phyloP scores from a whole-genome alignment of 2,888 invertebrate species.

The Scaptomyza tumidula region DNA sequence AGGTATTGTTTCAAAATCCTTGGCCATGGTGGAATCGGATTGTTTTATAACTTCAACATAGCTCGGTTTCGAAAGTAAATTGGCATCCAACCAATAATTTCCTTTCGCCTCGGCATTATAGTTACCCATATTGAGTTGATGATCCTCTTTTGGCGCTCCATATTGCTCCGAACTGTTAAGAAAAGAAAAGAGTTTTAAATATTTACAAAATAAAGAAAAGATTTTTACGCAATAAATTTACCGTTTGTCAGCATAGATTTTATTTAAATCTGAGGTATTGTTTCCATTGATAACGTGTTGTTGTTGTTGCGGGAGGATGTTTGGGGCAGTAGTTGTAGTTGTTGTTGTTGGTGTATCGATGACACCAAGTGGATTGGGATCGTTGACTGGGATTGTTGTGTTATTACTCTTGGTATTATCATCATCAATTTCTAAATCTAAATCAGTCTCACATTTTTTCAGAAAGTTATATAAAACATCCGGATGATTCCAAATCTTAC shows the following conservation, averaged over 20 bases:
- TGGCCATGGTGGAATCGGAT: constrained; percentile 50
- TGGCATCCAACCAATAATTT: constrained; percentile 76
- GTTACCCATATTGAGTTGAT: constrained; percentile 48
- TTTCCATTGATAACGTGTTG: constrained; percentile 25
- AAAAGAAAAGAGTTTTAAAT: neutral
- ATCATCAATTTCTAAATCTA: constrained; percentile 92
- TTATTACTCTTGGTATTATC: constrained; percentile 80
- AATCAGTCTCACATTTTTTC: constrained; percentile 91
- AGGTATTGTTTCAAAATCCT: constrained; percentile 71
- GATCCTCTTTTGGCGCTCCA: constrained; percentile 59
- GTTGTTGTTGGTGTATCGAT: constrained; percentile 10
- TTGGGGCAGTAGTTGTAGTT: constrained; percentile 13
- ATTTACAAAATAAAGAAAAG: neutral
- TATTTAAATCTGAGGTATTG: constrained; percentile 51
- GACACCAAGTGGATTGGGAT: constrained; percentile 44
- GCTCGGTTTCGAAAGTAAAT: constrained; percentile 71
- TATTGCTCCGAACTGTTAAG: constrained; percentile 34
- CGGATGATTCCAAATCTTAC: constrained; percentile 99
- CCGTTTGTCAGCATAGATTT: constrained; percentile 57
- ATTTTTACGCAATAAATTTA: constrained; percentile 10
- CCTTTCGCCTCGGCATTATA: constrained; percentile 54
- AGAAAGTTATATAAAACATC: constrained; percentile 95
- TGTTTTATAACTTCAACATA: constrained; percentile 80
- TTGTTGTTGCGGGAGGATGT: constrained; percentile 14
- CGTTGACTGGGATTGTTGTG: constrained; percentile 46